A percentile compares a stretch with the other conserved stretches of the same genome.
Evolutionary conservation across 2,888 invertebrate species (phyloP).

Genomic region (Zeuzera pyrina): DNA sequence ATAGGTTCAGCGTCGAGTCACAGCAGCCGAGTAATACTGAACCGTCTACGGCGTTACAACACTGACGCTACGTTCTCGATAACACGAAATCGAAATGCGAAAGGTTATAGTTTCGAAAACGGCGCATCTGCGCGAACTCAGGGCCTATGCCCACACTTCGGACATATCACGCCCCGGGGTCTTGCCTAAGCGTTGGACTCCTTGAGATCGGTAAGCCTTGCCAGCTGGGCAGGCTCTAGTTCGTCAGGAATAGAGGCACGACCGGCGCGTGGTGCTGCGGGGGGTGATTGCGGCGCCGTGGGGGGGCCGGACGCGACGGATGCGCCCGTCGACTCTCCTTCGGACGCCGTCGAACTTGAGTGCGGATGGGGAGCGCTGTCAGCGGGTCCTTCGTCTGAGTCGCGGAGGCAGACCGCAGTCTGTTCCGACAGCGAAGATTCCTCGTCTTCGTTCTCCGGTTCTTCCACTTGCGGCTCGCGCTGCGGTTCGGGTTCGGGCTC

Average conservation of each 20-base stretch:
- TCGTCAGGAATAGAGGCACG: slow-evolving; percentile 91
- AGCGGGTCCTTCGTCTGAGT: slow-evolving; percentile 69
- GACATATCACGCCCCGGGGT: too few relatives aligned
- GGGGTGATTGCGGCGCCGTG: slow-evolving; percentile 67
- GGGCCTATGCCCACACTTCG: too few relatives aligned
- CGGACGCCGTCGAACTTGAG: slow-evolving; percentile 79
- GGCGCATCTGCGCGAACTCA: too few relatives aligned
- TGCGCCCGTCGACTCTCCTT: slow-evolving; percentile 76
- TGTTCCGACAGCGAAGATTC: slow-evolving; percentile 64
- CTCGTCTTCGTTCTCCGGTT: slow-evolving; percentile 50
- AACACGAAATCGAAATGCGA: too few relatives aligned
- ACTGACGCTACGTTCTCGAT: too few relatives aligned
- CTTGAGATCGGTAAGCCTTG: slow-evolving; percentile 89
- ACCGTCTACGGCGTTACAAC: too few relatives aligned
- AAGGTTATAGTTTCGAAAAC: too few relatives aligned
- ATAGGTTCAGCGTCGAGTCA: too few relatives aligned
- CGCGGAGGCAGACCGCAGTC: slow-evolving; percentile 56
- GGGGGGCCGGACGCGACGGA: slow-evolving; percentile 73
- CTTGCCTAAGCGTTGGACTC: slow-evolving; percentile 89
- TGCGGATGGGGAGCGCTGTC: slow-evolving; percentile 72
- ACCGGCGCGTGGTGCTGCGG: slow-evolving; percentile 83
- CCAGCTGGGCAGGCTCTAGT: slow-evolving; percentile 89
- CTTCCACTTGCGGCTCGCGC: slow-evolving; percentile 22
- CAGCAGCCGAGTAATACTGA: too few relatives aligned
- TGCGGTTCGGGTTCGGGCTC: slow-evolving; percentile 20